phyloP scores from a whole-genome alignment of 2,797 vertebrate species.

The Pseudochromis fuscus region DNA sequence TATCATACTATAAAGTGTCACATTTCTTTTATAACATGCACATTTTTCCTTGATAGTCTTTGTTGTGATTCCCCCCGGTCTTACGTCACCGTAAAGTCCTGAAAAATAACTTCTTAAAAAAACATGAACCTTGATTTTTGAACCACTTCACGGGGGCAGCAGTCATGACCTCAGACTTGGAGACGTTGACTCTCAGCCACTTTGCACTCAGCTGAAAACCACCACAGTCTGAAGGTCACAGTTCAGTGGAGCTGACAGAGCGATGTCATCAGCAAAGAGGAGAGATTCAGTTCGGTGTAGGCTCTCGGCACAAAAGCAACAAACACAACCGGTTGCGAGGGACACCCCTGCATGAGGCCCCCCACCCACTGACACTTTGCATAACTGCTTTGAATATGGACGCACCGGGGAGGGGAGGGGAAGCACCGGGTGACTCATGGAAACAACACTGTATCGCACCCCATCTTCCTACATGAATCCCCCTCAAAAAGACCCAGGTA shows the following conservation, averaged over 20 bases:
- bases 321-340: neutral
- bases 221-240: neutral
- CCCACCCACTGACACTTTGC: neutral
- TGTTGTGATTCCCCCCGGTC: too few relatives aligned
- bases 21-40: too few relatives aligned
- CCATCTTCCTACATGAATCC: neutral
- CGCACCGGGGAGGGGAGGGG: neutral
- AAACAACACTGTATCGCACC: neutral
- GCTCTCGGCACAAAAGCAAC: neutral
- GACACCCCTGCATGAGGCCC: neutral
- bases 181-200: too few relatives aligned
- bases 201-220: neutral
- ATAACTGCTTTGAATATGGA: constrained; percentile 1
- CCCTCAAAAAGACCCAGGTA: neutral
- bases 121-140: too few relatives aligned
- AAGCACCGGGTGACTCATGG: neutral
- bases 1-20: too few relatives aligned
- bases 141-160: too few relatives aligned
- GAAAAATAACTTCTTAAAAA: too few relatives aligned
- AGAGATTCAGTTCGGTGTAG: neutral
- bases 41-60: too few relatives aligned
- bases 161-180: too few relatives aligned
- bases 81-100: too few relatives aligned
- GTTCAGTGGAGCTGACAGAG: neutral
- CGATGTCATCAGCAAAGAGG: constrained; percentile 28